Evolutionary conservation across 2,113 vertebrate species (phyloP), one percentile per base, ranked within the genome.

Genomic region (Catharus fuscescens): DNA sequence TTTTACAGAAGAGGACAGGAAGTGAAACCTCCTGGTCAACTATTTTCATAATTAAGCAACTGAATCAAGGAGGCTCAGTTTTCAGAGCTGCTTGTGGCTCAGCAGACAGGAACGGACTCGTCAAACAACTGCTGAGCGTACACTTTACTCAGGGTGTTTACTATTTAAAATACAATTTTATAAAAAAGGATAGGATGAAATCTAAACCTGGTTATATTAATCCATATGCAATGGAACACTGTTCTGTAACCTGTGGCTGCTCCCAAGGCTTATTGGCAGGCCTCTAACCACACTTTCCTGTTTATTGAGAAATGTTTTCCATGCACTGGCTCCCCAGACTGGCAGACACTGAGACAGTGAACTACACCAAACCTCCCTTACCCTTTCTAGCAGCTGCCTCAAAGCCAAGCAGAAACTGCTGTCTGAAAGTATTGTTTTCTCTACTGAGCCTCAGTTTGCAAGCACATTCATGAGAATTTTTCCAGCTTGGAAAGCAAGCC

Each of bases 271-370:
- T 73, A 77, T 47, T 83, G 85, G 88, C 65, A 92, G 86, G 34
- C 24, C 36, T 71, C 52, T 93, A 77, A 92, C 93, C 92, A 76
- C 88, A 42, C 69, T 94, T 95, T 96, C 95, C 96, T 96, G 93
- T 96, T 96, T 95, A 78, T 48, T 94, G 34, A 64, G 62, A 94
- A 86, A 18, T 56, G 53, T 52, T 94, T 94, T 83, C 71, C 47
- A n/a, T 11, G 3, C 60, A 74, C 62, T 83, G 56, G 10, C 36
- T 94, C 48, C 8, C 17, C 0, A 17, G 61, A 69, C 19, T 4
- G 2, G 52, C 45, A 74, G 48, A 23, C 36, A 45, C 28, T 28
- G 57, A 86, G 56, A 40, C 72, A 71, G 13, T 67, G 77, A 77
- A n/a, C 44, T 80, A 56, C 48, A 77, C 18, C 23, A 70, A 90